Conservation (phyloP, 1,140 invertebrate species). For the Nixonia krombeini region DNA sequence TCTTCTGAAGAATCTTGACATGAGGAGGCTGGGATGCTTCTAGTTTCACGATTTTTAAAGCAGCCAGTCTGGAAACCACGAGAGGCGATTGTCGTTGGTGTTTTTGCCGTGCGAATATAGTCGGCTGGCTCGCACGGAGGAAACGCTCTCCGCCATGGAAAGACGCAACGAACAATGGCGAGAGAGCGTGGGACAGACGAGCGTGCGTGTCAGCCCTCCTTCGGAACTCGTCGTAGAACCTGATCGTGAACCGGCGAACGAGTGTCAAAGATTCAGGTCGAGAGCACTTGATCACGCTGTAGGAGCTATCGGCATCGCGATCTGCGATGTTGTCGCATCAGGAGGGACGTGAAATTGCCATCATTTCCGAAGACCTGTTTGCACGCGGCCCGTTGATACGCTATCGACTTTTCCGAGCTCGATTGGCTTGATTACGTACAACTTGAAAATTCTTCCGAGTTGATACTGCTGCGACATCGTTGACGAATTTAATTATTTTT, state of each 20-base stretch:
- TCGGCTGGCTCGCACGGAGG: constrained; percentile 30
- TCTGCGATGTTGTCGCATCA: not conserved
- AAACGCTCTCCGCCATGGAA: constrained; percentile 42
- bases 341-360: constrained; percentile 5
- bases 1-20: constrained; percentile 3
- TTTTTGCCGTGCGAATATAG: constrained; percentile 44
- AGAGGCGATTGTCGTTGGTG: constrained; percentile 30
- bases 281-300: constrained; percentile 35
- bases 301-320: constrained; percentile 3
- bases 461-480: no score
- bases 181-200: constrained; percentile 54
- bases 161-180: constrained; percentile 51
- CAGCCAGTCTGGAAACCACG: constrained; percentile 28
- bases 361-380: no score
- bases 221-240: constrained; percentile 35
- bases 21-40: constrained; percentile 11
- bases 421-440: no score
- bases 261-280: constrained; percentile 46
- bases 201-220: constrained; percentile 41
- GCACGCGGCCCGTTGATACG: no score
- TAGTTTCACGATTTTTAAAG: not conserved
- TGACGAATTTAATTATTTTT: no score
- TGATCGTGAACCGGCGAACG: constrained; percentile 29
- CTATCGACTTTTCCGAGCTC: no score
- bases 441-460: no score